These are phyloP conservation scores for Gnatocerus cornutus DNA, from an alignment of 2,888 invertebrate genomes.

Conservation along the genomic window DNA sequence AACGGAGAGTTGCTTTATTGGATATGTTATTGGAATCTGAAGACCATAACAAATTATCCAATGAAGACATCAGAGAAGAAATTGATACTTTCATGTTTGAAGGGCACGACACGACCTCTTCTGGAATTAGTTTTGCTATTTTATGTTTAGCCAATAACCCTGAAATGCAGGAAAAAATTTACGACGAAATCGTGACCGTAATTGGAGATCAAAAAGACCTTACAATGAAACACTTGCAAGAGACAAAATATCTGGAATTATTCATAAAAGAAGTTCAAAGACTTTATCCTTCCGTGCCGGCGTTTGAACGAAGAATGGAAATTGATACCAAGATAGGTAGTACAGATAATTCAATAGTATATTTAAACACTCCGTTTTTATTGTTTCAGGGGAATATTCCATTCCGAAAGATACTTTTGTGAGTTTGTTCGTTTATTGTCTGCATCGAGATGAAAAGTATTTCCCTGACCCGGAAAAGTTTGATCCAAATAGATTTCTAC, in stretches of 20 bases:
- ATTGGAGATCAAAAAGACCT: conserved; percentile 52
- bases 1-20: conserved; percentile 78
- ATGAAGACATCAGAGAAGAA: conserved; percentile 77
- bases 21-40: conserved; percentile 78
- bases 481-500: conserved; percentile 51
- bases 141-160: conserved; percentile 71
- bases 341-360: background rate
- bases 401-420: conserved; percentile 35
- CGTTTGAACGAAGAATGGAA: conserved; percentile 68
- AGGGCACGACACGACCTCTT: conserved; percentile 74
- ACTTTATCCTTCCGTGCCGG: conserved; percentile 72
- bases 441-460: conserved; percentile 44
- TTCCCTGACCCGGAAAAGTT: conserved; percentile 52
- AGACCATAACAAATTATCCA: conserved; percentile 74
- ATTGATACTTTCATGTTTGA: conserved; percentile 83
- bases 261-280: conserved; percentile 74
- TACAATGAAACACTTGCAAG: conserved; percentile 55
- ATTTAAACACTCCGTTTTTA: too few relatives aligned
- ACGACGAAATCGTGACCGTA: conserved; percentile 53
- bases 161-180: conserved; percentile 65
- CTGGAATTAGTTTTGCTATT: conserved; percentile 72
- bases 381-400: conserved; percentile 32
- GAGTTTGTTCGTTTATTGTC: conserved; percentile 27
- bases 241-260: conserved; percentile 72
- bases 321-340: conserved; percentile 63